Evolutionary conservation across 2,888 invertebrate species (phyloP).

Genomic region (Seladonia tumulorum): DNA sequence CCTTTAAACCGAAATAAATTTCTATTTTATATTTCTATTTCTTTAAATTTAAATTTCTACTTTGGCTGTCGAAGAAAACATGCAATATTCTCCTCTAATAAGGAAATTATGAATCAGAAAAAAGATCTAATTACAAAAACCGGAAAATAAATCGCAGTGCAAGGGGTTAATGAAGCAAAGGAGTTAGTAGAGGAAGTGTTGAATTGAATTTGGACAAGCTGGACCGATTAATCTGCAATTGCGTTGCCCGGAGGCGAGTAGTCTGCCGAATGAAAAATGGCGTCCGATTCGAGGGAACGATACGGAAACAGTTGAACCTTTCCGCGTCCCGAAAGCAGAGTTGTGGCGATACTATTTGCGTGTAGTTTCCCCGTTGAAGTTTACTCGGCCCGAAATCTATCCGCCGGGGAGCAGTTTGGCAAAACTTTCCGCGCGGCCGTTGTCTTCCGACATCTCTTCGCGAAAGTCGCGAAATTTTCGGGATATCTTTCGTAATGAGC

Average conservation of each 20-base stretch:
- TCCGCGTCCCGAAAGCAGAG: not conserved
- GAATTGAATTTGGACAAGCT: too few relatives aligned
- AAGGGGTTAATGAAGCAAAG: too few relatives aligned
- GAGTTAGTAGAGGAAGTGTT: not conserved
- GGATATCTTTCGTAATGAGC: conserved; percentile 65
- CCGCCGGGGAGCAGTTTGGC: conserved; percentile 63
- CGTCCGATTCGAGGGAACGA: conserved; percentile 34
- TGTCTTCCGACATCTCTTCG: conserved; percentile 38
- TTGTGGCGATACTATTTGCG: conserved; percentile 2
- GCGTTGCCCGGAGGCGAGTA: not conserved
- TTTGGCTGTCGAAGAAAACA: too few relatives aligned
- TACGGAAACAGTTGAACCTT: not conserved
- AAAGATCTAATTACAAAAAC: too few relatives aligned
- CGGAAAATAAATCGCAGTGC: too few relatives aligned
- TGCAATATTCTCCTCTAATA: too few relatives aligned
- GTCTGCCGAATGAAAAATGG: not conserved
- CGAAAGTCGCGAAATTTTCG: conserved; percentile 54
- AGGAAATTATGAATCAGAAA: too few relatives aligned
- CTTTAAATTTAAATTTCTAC: too few relatives aligned
- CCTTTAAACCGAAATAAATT: too few relatives aligned
- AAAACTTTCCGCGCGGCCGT: conserved; percentile 51
- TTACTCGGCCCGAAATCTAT: conserved; percentile 59
- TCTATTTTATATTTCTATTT: too few relatives aligned
- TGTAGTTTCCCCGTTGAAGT: conserved; percentile 29
- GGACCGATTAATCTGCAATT: not conserved